A percentile compares a stretch with the other conserved stretches of the same genome.
Evolutionary conservation across 2,113 vertebrate species (phyloP).

Genomic region (Peucedramus taeniatus): DNA sequence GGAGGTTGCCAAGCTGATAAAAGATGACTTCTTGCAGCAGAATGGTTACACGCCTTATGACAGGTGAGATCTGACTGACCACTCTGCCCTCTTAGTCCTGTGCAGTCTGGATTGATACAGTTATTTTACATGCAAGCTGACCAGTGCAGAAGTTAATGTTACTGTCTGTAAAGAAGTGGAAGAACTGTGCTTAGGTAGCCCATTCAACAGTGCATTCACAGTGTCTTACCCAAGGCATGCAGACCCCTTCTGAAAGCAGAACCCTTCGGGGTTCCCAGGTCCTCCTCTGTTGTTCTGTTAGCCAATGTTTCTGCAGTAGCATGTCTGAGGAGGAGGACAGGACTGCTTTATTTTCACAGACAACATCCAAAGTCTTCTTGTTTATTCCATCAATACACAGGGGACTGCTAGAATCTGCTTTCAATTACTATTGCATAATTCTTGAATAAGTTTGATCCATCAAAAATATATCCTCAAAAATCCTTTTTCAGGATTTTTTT

Average conservation of each 20-base stretch:
- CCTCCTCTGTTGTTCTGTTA: background rate
- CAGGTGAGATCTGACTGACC: constrained; percentile 72
- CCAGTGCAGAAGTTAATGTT: background rate
- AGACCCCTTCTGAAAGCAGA: background rate
- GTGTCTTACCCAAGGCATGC: background rate
- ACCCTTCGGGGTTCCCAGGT: background rate
- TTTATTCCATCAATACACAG: background rate
- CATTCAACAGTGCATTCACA: fast-evolving
- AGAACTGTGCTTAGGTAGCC: background rate
- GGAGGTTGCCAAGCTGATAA: constrained; percentile 96
- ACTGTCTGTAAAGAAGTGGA: background rate
- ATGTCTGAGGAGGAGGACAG: background rate
- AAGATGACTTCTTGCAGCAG: constrained; percentile 98
- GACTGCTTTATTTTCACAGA: background rate
- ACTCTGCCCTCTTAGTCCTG: background rate
- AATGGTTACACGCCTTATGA: constrained; percentile 97
- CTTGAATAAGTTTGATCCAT: background rate
- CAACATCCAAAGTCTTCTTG: background rate
- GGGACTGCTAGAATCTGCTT: background rate
- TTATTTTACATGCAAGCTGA: background rate
- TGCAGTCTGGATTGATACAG: background rate
- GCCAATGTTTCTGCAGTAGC: background rate
- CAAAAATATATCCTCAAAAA: too few relatives aligned
- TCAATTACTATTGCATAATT: background rate
- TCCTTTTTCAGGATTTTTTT: too few relatives aligned